A percentile compares a stretch with the other conserved stretches of the same genome.
Conservation (phyloP, 2,888 invertebrate genomes). For the Silvanus unidentatus region DNA sequence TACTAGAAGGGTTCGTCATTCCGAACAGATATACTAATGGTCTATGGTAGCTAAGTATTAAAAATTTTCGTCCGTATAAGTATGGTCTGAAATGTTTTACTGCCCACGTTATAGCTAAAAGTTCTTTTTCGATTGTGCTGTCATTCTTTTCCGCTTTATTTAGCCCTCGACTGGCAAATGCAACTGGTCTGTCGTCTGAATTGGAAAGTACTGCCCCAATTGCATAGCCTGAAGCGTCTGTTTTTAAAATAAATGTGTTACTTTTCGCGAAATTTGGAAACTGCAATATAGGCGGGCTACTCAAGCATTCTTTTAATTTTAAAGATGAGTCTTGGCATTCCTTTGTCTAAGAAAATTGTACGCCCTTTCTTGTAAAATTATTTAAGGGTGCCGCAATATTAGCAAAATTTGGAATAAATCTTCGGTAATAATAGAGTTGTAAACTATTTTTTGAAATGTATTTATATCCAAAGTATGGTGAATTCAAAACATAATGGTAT, state of each 20-base stretch:
- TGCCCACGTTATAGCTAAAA: neutral
- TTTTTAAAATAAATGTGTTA: constrained; percentile 10
- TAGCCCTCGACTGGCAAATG: neutral
- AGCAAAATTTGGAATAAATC: constrained; percentile 18
- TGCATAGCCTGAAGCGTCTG: constrained; percentile 10
- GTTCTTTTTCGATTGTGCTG: constrained; percentile 4
- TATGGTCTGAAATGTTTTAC: constrained; percentile 4
- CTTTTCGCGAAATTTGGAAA: constrained; percentile 9
- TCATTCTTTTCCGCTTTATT: constrained; percentile 3
- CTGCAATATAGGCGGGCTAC: constrained; percentile 10
- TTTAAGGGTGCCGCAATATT: constrained; percentile 10
- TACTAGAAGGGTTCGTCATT: constrained; percentile 3
- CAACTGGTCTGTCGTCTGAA: constrained; percentile 8
- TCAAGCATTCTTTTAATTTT: constrained; percentile 8
- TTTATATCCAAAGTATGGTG: too few species aligned
- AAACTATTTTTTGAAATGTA: too few species aligned
- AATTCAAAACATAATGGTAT: too few species aligned
- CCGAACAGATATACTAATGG: constrained; percentile 5
- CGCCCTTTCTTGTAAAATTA: constrained; percentile 8
- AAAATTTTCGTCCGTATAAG: neutral
- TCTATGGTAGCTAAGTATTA: constrained; percentile 1
- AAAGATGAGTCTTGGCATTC: constrained; percentile 12
- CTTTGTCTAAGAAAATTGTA: constrained; percentile 9
- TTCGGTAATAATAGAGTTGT: too few species aligned
- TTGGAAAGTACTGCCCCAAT: constrained; percentile 12